Evolutionary conservation across 1,140 invertebrate species (phyloP).

Genomic region (Bacillus rossius): DNA sequence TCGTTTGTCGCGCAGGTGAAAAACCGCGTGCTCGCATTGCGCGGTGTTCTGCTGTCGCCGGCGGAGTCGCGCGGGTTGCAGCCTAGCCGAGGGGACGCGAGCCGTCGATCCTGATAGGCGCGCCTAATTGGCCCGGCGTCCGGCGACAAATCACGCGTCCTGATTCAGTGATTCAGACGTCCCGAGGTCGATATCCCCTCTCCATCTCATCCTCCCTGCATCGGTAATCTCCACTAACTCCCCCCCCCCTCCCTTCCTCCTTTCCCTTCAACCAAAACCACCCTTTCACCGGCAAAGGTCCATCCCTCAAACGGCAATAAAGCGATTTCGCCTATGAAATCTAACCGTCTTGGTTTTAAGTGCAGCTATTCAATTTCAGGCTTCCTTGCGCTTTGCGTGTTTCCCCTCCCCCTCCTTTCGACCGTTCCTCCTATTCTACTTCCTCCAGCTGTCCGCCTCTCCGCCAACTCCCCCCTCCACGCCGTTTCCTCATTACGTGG

Average conservation of each 20-base stretch:
- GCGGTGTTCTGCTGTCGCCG: too few relatives aligned
- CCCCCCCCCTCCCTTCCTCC: neutral
- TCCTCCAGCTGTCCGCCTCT: constrained; percentile 3
- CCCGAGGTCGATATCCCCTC: neutral
- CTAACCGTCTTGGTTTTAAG: constrained; percentile 23
- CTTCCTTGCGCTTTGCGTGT: constrained; percentile 16
- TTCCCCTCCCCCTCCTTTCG: neutral
- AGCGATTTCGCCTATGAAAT: constrained; percentile 23
- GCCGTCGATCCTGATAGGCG: too few relatives aligned
- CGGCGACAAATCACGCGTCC: too few relatives aligned
- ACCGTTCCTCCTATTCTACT: neutral
- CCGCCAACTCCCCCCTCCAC: constrained; percentile 3
- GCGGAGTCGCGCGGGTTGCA: too few relatives aligned
- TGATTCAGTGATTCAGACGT: too few relatives aligned
- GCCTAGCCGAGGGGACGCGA: too few relatives aligned
- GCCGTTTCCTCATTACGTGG: constrained; percentile 19
- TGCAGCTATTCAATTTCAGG: constrained; percentile 23
- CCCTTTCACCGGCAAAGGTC: neutral
- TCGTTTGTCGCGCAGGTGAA: too few relatives aligned
- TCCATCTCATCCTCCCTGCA: neutral
- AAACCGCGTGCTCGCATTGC: too few relatives aligned
- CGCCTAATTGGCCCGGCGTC: too few relatives aligned
- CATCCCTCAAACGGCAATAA: constrained; percentile 14
- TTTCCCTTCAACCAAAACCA: neutral
- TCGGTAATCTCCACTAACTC: neutral